Evolutionary conservation across 2,888 invertebrate genomes (phyloP), one percentile per base, ranked within the genome.

Genomic region (Aphidoletes aphidimyza): DNA sequence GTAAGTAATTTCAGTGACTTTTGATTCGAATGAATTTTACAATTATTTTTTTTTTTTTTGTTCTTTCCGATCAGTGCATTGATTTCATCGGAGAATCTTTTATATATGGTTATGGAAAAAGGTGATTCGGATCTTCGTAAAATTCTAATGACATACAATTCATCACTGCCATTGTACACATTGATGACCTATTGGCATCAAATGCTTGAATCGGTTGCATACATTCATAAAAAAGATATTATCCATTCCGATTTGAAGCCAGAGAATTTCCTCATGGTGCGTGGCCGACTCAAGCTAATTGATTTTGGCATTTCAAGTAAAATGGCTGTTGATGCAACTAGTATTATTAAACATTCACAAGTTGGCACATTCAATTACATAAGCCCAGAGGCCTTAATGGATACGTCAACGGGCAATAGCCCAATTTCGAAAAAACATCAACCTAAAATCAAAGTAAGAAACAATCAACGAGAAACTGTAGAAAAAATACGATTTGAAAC

Each of bases 201-300:
- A 90, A 98, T 99, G 97, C 91, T 99, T 85, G 92, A 93, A 85
- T 96, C 97, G 42, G 98, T 99, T 5, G 92, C 94, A 87, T 95
- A 96, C 88, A 97, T 99, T 88, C 98, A 99, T 88, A 92, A 94
- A 87, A 93, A 95, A 90, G 97, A 96, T 84, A 96, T 99, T 1
- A 96, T 99, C 87, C 99, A 99, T 90, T 96, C 97, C 0, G 99
- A 99, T 90, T 90, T 99, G 87, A 99, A 99, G 89, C 99, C 99
- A 0, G 97, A 97, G 0, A 99, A 99, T 90, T 99, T 99, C 90
- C 91, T 99, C 69, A 91, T 97, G 88, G 95, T 96, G 8, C 93
- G 94, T 86, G 96, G 95, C 0, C 92, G 94, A 78, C 90, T 99
- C 85, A 99, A 99, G 91, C 91, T 99, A 85, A 99, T 99, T 86